phyloP scores from a whole-genome alignment of 1,140 invertebrate genomes.

The Steinernema khuongi region DNA sequence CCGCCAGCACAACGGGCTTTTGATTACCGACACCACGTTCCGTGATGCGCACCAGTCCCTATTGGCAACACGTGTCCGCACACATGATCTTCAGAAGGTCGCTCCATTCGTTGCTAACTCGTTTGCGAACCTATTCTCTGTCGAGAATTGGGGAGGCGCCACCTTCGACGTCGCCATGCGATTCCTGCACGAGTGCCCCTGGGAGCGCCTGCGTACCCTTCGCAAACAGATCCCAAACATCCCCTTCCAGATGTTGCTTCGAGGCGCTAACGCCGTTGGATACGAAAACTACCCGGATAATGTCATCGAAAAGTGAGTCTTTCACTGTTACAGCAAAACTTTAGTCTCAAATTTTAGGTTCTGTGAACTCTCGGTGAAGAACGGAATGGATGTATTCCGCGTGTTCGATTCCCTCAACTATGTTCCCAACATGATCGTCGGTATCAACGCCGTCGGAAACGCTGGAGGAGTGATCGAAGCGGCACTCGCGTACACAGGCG shows the following conservation, averaged over 20 bases:
- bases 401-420: slow-evolving; percentile 99
- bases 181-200: slow-evolving; percentile 96
- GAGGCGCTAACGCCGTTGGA: slow-evolving; percentile 95
- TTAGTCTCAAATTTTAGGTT: slow-evolving; percentile 20
- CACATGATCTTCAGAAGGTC: slow-evolving; percentile 82
- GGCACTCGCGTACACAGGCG: slow-evolving; percentile 92
- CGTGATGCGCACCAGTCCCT: slow-evolving; percentile 96
- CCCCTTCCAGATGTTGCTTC: slow-evolving; percentile 95
- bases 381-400: slow-evolving; percentile 96
- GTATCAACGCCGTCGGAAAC: slow-evolving; percentile 95
- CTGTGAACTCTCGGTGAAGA: slow-evolving; percentile 77
- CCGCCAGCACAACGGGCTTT: slow-evolving; percentile 74
- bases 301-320: slow-evolving; percentile 75
- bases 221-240: slow-evolving; percentile 88
- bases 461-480: slow-evolving; percentile 65
- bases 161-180: slow-evolving; percentile 94
- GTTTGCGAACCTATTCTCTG: slow-evolving; percentile 74
- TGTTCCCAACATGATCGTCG: slow-evolving; percentile 87
- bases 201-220: slow-evolving; percentile 88
- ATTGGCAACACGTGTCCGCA: slow-evolving; percentile 86
- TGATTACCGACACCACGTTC: slow-evolving; percentile 95
- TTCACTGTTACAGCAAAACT: not conserved
- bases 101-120: slow-evolving; percentile 89
- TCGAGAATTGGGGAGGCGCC: slow-evolving; percentile 96
- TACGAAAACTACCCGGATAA: slow-evolving; percentile 99